Base-by-base conservation (phyloP, 92 coral and sea anemone genomes). In the Virgularia gustaviana region DNA sequence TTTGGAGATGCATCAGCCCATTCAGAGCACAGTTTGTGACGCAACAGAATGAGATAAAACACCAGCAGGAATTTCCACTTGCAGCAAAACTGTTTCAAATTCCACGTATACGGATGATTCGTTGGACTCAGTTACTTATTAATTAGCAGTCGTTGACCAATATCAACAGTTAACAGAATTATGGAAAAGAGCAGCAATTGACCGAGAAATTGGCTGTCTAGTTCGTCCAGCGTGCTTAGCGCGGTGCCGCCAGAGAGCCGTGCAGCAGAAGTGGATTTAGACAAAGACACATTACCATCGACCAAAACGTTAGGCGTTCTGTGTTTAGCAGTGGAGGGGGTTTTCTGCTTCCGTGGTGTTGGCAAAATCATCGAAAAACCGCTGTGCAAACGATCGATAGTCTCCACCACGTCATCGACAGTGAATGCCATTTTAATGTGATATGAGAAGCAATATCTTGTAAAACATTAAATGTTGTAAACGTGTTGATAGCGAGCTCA, bases 261-360 rank as follows among this genome's bases (percentile, higher is more conserved):
- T 73, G 85, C 85, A 3, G 36, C 76, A 3, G 65, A 72, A 32
- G 60, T 84, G 24, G 73, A 83, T 33, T 61, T 83, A 7, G 81
- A 83, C 22, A 78, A 82, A 56, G 56, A 60, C 25, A 73, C 72
- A 22, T 58, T 55, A 27, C 86, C 85, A 31, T 36, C 39, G 45
- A 71, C 54, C 24, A 84, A 84, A 52, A 79, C 83, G 19, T 28
- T 71, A 42, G 89, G 83, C 24, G 81, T 85, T 12, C 32, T 78
- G 52, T 82, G 87, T 86, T 70, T 34, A 53, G 70, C 64, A 37
- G 59, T 57, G 39, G 84, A 82, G 9, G 83, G 77, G 52, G 63
- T 47, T 63, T 75, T 85, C 58, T 81, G 71, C 20, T 81, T 35
- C n/a, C n/a, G n/a, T n/a, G n/a, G n/a, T n/a, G n/a, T n/a, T n/a